Evolutionary conservation across 2,888 invertebrate genomes (phyloP).

Genomic region (Caenorhabditis sp.): DNA sequence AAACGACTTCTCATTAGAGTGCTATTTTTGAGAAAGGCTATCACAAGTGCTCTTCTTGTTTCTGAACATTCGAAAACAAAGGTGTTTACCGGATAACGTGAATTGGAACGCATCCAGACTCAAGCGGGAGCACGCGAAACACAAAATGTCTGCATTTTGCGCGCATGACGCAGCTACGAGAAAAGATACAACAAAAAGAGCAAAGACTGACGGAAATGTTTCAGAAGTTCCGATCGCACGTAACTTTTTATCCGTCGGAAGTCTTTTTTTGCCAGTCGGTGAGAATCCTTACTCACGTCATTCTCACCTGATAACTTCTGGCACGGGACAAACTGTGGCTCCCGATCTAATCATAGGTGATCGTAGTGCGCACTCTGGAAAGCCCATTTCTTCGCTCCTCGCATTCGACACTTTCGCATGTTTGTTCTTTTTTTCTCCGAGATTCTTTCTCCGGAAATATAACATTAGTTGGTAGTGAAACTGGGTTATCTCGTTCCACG

Average conservation of each 20-base stretch:
- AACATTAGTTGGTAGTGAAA: slow-evolving; percentile 28
- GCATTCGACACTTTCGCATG: background rate
- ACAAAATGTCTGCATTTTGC: no score
- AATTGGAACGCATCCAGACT: no score
- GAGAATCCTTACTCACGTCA: slow-evolving; percentile 1
- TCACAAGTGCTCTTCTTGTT: no score
- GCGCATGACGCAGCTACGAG: no score
- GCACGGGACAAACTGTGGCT: background rate
- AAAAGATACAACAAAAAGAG: no score
- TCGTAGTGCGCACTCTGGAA: background rate
- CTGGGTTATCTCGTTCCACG: slow-evolving; percentile 22
- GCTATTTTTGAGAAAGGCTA: no score
- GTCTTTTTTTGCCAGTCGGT: background rate
- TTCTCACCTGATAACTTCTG: no score
- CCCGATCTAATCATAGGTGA: slow-evolving; percentile 25
- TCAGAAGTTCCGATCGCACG: no score
- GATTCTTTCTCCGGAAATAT: slow-evolving; percentile 35
- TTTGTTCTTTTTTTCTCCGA: background rate
- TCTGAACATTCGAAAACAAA: no score
- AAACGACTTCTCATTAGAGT: background rate
- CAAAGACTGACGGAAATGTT: no score
- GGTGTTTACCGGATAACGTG: no score
- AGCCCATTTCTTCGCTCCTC: slow-evolving; percentile 3
- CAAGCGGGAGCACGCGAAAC: no score
- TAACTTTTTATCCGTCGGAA: background rate